Base-by-base conservation (phyloP, 2,113 vertebrate genomes). In the Aspiorhynchus laticeps region DNA sequence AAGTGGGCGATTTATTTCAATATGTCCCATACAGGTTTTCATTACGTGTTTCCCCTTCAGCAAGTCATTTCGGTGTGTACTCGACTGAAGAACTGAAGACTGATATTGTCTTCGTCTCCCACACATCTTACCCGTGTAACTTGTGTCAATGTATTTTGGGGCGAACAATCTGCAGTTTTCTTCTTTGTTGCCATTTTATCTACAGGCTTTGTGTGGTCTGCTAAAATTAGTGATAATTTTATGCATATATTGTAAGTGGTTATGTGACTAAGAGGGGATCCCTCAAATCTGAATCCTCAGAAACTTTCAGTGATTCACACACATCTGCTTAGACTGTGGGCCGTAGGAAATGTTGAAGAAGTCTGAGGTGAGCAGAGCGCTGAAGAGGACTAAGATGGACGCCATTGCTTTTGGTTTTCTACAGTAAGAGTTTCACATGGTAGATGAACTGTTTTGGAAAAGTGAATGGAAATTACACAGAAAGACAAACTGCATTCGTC, bases 181-280 rank as follows among this genome's bases (percentile, higher is more conserved):
- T 63, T 80, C 33, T 73, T 38, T 73, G 33, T 41, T 41, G 69
- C 69, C 69, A 38, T 73, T 73, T 46, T 75, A 46, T 26, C 38
- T n/a, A 46, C 24, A 76, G 41, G 4, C 41, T 81, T 33, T 5
- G 79, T 28, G 10, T 43, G 38, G 14, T 65, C 7, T 19, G 79
- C 38, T 31, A 31, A 67, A 21, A 65, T 67, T 12, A 67, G 28
- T 41, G 21, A 59, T 21, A 59, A 80, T n/a, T 65, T 4, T 28
- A 19, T 19, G 17, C 5, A 21, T 33, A 24, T n/a, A 73, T 73
- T 74, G 77, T 59, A 38, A 63, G 8, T 31, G 38, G 5, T n/a
- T 46, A 6, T 17, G 15, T 67, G 80, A 82, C 38, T 82, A 65
- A 82, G 4, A 85, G 88, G 88, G 86, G 83, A 89, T 89, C 88